phyloP scores from a whole-genome alignment of 1,140 invertebrate genomes.

The Neodiprion pinetum region DNA sequence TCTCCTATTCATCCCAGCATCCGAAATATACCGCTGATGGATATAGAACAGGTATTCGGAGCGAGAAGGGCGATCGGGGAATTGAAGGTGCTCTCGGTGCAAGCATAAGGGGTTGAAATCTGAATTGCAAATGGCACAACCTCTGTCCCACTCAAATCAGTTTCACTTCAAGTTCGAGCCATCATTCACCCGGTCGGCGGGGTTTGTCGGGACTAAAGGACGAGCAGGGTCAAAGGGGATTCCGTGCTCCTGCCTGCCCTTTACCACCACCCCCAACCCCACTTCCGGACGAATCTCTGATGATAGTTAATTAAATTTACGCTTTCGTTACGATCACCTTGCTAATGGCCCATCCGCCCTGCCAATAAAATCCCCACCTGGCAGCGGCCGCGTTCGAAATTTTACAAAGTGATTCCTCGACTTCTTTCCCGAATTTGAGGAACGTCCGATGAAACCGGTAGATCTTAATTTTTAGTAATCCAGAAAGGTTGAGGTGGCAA shows the following conservation, averaged over 20 bases:
- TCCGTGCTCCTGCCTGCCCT: background rate
- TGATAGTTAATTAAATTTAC: conserved; percentile 52
- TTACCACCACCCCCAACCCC: background rate
- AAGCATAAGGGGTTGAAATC: conserved; percentile 50
- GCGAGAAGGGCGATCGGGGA: background rate
- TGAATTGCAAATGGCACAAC: conserved; percentile 49
- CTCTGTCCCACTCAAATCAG: conserved; percentile 41
- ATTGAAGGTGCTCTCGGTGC: conserved; percentile 15
- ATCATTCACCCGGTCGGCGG: conserved; percentile 39
- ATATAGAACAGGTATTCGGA: too few relatives aligned
- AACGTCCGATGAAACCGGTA: too few relatives aligned
- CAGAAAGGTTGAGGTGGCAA: too few relatives aligned
- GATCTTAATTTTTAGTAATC: too few relatives aligned
- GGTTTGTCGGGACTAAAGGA: background rate
- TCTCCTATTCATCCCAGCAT: too few relatives aligned
- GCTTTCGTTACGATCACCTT: conserved; percentile 34
- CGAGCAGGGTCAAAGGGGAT: background rate
- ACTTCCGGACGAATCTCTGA: conserved; percentile 31
- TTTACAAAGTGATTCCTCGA: too few relatives aligned
- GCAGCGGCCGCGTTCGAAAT: too few relatives aligned
- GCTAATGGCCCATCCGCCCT: too few relatives aligned
- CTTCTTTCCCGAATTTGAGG: too few relatives aligned
- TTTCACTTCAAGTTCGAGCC: conserved; percentile 42
- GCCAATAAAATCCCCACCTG: too few relatives aligned
- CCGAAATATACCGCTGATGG: too few relatives aligned